These are phyloP conservation scores for Callinectes sapidus DNA, from an alignment of 2,888 invertebrate genomes.

Conservation along the genomic window DNA sequence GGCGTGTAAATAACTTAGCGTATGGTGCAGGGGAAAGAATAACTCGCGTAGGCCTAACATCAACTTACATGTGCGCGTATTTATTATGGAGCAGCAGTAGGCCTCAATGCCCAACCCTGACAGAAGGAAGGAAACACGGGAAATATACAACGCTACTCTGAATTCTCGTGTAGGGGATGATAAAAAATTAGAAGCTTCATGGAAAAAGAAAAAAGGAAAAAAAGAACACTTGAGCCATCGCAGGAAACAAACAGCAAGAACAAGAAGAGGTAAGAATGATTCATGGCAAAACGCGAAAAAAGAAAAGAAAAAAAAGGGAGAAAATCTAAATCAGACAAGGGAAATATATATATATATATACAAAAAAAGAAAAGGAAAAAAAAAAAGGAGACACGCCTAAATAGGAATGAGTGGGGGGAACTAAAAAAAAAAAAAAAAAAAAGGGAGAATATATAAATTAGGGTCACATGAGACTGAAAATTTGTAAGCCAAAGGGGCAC, in stretches of 20 bases:
- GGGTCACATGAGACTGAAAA: constrained; percentile 17
- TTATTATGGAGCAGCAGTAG: constrained; percentile 13
- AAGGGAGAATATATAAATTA: background rate
- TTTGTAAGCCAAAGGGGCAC: constrained; percentile 13
- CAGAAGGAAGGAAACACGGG: background rate
- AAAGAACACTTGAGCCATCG: background rate
- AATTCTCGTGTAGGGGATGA: background rate
- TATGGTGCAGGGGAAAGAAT: background rate
- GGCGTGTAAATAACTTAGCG: background rate
- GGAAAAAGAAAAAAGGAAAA: background rate
- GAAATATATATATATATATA: background rate
- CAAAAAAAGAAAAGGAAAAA: background rate
- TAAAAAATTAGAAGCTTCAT: background rate
- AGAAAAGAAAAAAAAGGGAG: background rate
- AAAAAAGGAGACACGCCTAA: background rate
- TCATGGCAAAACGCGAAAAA: background rate
- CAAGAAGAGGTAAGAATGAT: background rate
- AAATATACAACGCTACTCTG: background rate
- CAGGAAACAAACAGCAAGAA: background rate
- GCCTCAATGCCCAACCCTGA: background rate
- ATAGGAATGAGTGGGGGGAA: background rate
- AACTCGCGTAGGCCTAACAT: background rate
- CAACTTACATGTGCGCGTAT: background rate
- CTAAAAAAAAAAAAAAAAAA: background rate
- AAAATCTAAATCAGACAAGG: background rate